phyloP scores from a whole-genome alignment of 2,113 vertebrate genomes.

The Rissa tridactyla region DNA sequence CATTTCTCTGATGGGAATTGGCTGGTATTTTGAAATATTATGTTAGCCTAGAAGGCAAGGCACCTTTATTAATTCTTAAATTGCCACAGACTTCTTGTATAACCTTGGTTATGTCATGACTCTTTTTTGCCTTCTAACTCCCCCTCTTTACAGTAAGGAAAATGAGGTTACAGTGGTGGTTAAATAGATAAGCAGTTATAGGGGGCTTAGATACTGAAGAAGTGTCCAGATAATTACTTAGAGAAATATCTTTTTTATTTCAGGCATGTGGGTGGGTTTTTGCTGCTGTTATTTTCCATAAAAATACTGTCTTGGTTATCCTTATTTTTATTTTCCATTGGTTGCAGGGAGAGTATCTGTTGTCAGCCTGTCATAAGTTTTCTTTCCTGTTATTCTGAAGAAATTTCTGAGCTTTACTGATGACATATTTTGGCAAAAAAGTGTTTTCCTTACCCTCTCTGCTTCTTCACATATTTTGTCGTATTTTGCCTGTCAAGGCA shows the following conservation, averaged over 20 bases:
- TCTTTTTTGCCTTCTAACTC: not conserved
- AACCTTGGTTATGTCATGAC: not conserved
- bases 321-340: not conserved
- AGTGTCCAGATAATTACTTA: not conserved
- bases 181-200: not conserved
- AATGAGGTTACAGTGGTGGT: rapidly evolving
- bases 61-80: not conserved
- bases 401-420: not conserved
- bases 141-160: not conserved
- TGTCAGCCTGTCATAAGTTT: not conserved
- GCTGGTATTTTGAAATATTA: not conserved
- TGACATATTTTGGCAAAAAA: not conserved
- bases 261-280: rapidly evolving
- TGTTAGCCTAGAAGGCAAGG: not conserved
- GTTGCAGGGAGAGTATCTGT: not conserved
- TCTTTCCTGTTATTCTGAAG: not conserved
- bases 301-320: not conserved
- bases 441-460: not conserved
- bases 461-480: not conserved
- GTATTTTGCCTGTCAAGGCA: not conserved
- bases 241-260: rapidly evolving
- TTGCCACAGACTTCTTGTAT: not conserved
- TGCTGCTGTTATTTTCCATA: not conserved
- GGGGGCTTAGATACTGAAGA: not conserved
- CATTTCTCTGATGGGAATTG: not conserved